Conservation (phyloP, 2,113 vertebrate genomes). For the Campylomormyrus tamandua region DNA sequence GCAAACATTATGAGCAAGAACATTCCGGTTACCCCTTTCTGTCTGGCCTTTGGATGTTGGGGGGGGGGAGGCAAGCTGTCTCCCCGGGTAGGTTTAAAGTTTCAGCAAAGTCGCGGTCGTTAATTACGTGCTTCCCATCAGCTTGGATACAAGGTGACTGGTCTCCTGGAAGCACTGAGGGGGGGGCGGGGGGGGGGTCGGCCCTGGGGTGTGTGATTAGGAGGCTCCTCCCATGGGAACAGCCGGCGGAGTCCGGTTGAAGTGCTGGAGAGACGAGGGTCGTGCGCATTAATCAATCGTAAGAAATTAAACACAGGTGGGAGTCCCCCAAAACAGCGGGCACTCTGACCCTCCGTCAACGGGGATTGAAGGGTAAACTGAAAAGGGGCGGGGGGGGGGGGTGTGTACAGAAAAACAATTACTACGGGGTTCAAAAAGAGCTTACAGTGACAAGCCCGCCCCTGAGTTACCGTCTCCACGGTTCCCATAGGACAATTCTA, state of each 20-base stretch:
- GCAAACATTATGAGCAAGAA: not conserved
- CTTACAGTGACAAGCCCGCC: not conserved
- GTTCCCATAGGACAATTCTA: not conserved
- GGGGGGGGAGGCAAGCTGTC: not conserved
- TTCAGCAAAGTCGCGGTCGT: not conserved
- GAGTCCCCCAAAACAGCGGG: not conserved
- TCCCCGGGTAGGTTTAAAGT: not conserved
- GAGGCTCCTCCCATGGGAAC: not conserved
- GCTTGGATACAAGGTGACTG: not conserved
- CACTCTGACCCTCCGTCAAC: not conserved
- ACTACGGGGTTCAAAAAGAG: not conserved
- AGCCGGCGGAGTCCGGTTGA: not conserved
- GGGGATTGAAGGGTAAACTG: not conserved
- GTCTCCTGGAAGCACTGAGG: not conserved
- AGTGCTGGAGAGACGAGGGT: not conserved
- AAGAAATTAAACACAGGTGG: constrained; percentile 16
- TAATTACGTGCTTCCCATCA: constrained; percentile 6
- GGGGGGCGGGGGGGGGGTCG: not conserved
- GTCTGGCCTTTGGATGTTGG: not conserved
- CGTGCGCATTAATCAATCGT: constrained; percentile 1
- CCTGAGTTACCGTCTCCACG: not conserved
- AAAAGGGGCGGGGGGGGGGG: not conserved
- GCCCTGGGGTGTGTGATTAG: not conserved
- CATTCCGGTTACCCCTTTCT: not conserved
- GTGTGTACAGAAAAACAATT: not conserved